Base-by-base conservation (phyloP, 2,113 vertebrate species). In the Phaethornis superciliosus region DNA sequence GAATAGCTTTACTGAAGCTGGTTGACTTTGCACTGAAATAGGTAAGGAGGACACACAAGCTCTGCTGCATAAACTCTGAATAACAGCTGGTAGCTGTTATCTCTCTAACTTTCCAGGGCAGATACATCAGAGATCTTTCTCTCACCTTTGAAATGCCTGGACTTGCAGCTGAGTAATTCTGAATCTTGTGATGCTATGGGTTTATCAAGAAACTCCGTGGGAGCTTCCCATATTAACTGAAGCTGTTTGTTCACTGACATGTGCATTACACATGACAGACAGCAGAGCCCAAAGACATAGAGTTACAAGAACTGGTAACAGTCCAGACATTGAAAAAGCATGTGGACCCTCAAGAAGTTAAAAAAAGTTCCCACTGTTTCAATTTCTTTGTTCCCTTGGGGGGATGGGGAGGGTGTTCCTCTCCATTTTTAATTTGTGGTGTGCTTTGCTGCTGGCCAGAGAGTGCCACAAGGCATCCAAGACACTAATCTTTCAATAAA, bases 351-450 rank as follows among this genome's bases (percentile, higher is more conserved):
- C 15, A 91, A 80, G 58, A 84, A 85, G 58, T 70, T 69, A 3
- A 71, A 89, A 93, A 82, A 90, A 90, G 23, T 33, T 72, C 80
- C 79, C 33, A 71, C 59, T 83, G 47, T 32, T 93, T 94, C 81
- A 19, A 94, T 90, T 93, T 91, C 79, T 88, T 79, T 84, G 19
- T 21, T 84, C 80, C 51, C 85, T 47, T 6, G 24, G 32, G 44
- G 15, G 15, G 0, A 4, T 40, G 40, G 40, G 40, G 40, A 40
- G 40, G 40, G 40, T 40, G 40, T 40, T 76, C 30, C 22, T 91
- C 70, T 95, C 77, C 7, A 22, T 81, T 93, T 96, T 91, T 84
- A 96, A 80, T 96, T 94, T 95, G 82, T 86, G 52, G 27, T 90
- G 47, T 69, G 63, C 55, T 92, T 96, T 93, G 81, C 80, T 85